Base-by-base conservation (phyloP, 2,888 invertebrate genomes). In the Eustalomyia histrio region DNA sequence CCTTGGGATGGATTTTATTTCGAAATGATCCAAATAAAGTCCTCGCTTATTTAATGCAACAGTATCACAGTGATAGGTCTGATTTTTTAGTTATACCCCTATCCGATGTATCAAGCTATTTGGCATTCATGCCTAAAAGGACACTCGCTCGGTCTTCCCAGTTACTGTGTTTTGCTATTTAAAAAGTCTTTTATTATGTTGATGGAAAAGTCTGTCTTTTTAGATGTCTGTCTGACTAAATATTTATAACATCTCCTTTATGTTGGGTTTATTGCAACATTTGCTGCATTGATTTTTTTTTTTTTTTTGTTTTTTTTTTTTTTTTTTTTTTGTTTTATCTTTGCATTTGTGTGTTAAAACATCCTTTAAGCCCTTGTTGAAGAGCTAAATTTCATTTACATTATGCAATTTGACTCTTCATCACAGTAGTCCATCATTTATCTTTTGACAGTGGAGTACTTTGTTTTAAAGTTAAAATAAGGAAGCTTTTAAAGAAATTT, bases 321-420 rank as follows among this genome's bases (percentile, higher is more conserved):
- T 12, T 69, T 74, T 61, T 55, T n/a, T 8, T 55, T 61, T 58
- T 14, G 5, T 35, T 68, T 61, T 61, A 29, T 14, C 35, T 57
- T 18, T 68, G 55, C 52, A 12, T 39, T 21, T 71, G 14, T 67
- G 12, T 35, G 71, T 39, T 52, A 29, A n/a, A 72, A 68, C 43
- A 73, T 76, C 72, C 76, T 76, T 76, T 71, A 76, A 76, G 68
- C 68, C 47, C 29, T 57, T 76, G 80, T 68, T 76, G 68, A 68
- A 76, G 72, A 73, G 76, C 16, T 16, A 53, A 58, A 76, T 64
- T 76, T 73, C 14, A 76, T 76, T 80, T 68, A 72, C 61, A 76
- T 76, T 76, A 61, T 55, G 60, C 18, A 61, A 79, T 67, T 61
- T 67, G 55, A 67, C 43, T 47, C n/a, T 14, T 79, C 67, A 67